phyloP scores from a whole-genome alignment of 2,113 vertebrate species.

The Capricornis sumatraensis region DNA sequence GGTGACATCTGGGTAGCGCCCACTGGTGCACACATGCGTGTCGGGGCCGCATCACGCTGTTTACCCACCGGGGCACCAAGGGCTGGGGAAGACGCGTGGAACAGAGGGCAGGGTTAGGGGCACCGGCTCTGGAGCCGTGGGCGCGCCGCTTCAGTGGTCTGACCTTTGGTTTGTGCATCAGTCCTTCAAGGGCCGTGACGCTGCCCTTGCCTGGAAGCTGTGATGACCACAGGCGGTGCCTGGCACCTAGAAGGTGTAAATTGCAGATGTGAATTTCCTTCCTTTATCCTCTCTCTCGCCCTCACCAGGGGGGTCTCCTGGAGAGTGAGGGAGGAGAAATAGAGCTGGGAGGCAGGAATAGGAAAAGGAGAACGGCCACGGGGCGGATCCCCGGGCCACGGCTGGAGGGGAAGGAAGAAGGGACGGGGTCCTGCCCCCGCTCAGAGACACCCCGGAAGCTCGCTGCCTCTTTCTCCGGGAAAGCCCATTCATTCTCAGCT shows the following conservation, averaged over 20 bases:
- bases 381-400: not conserved
- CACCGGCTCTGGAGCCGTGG: fast-evolving
- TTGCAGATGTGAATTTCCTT: not conserved
- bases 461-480: not conserved
- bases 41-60: fast-evolving
- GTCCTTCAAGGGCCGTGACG: fast-evolving
- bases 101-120: not conserved
- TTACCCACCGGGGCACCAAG: fast-evolving
- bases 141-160: too few relatives aligned
- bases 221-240: not conserved
- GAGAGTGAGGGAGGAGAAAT: not conserved
- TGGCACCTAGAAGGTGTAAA: not conserved
- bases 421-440: fast-evolving
- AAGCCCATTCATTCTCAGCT: constrained; percentile 15
- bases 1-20: fast-evolving
- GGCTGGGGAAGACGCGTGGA: not conserved
- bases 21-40: fast-evolving
- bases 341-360: not conserved
- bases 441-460: not conserved
- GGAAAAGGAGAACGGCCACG: fast-evolving
- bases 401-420: not conserved
- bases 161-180: not conserved
- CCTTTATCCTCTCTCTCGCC: fast-evolving
- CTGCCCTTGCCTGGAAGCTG: fast-evolving
- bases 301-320: not conserved